Percentiles rank a stretch among this genome's conserved stretches.
These are phyloP conservation scores for Anodontia alba DNA, from an alignment of 2,888 invertebrate genomes.

Conservation along the genomic window DNA sequence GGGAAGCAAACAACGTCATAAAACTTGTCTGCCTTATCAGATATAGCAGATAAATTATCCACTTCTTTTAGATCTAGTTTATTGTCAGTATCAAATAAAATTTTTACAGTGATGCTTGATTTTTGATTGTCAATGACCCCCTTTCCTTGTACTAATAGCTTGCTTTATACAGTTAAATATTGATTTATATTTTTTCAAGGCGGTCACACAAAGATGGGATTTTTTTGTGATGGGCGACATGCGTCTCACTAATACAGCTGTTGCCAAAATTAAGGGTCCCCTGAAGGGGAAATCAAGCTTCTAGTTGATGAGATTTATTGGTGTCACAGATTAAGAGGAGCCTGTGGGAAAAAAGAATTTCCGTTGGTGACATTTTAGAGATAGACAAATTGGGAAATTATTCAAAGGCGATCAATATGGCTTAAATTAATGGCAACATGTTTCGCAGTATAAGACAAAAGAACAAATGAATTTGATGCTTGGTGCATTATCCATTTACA, in stretches of 20 bases:
- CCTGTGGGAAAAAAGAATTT: neutral
- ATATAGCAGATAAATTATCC: too few relatives aligned
- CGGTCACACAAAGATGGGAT: neutral
- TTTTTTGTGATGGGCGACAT: neutral
- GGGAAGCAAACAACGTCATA: too few relatives aligned
- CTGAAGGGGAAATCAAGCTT: neutral
- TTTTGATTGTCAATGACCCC: too few relatives aligned
- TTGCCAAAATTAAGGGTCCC: constrained; percentile 5
- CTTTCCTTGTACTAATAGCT: too few relatives aligned
- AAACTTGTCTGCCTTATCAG: too few relatives aligned
- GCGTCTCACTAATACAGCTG: neutral
- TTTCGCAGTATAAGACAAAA: neutral
- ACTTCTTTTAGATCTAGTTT: too few relatives aligned
- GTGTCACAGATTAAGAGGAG: neutral
- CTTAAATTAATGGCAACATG: neutral
- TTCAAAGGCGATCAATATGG: neutral
- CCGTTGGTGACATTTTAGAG: neutral
- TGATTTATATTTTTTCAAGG: too few relatives aligned
- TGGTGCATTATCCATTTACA: too few relatives aligned
- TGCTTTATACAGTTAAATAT: too few relatives aligned
- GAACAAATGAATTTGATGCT: neutral
- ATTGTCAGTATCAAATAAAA: too few relatives aligned
- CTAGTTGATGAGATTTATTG: neutral
- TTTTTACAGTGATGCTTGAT: too few relatives aligned
- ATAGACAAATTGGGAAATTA: constrained; percentile 2